Evolutionary conservation across 64 coral and sea anemone genomes (phyloP), one percentile per base, ranked within the genome.

Genomic region (Montipora sp.): DNA sequence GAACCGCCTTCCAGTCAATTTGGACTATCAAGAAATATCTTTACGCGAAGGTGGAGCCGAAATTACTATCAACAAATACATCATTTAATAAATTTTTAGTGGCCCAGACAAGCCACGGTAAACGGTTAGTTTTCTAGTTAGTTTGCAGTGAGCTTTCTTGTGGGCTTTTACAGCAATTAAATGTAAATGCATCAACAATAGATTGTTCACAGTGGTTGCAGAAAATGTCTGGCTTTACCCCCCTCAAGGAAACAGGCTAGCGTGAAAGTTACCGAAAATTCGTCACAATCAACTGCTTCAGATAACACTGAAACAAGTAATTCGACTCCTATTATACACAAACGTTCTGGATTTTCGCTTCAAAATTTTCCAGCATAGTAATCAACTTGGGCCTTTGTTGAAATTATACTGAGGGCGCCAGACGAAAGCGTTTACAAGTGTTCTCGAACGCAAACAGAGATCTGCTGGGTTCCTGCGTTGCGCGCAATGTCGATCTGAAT

Each of bases 81-180:
- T 85, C 82, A 85, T 44, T 71, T 85, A 70, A 85, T 83, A 85
- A 59, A 63, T 85, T 85, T 85, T 85, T 85, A 85, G 82, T 85
- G 82, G 63, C 46, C 19, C 47, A 48, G 36, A 85, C 82, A 85
- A 85, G 82, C 4, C 18, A 48, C 65, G 48, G 63, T 71, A 85
- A 85, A 85, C 82, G 45, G 44, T 85, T 85, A 63, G 82, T 85
- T 85, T 84, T 85, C 70, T 45, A 47, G 82, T 85, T 46, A 49
- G 82, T 72, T 85, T 50, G 66, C 65, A 68, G 7, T 57, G 11
- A 57, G 45, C 43, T 47, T 18, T 70, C 50, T 85, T 85, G 82
- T 85, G 82, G 82, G 63, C 65, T 72, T 85, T 85, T 51, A 85
- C 82, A 50, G 82, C 82, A 85, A 85, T 85, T 85, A 85, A 85